Conservation (phyloP, 2,797 vertebrate species). For the Sebastolobus alascanus region DNA sequence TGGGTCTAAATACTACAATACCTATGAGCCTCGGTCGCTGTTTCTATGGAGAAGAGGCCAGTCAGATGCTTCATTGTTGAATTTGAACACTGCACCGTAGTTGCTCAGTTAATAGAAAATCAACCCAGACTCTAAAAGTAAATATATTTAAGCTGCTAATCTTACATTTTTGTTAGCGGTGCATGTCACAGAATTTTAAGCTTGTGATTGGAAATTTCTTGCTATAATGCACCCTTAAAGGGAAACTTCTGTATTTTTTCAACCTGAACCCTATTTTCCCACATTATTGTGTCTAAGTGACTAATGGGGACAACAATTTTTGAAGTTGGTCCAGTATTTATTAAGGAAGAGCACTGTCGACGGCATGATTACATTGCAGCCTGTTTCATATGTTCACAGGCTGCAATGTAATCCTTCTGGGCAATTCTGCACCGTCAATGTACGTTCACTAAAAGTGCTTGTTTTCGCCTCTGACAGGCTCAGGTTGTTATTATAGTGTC, state of each 20-base stretch:
- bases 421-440: too few species aligned
- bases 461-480: background rate
- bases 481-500: too few species aligned
- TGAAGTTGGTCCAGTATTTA: background rate
- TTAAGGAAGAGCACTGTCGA: too few species aligned
- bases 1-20: background rate
- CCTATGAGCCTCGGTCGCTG: background rate
- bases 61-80: background rate
- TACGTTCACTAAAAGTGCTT: too few species aligned
- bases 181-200: background rate
- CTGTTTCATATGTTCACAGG: too few species aligned
- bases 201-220: background rate
- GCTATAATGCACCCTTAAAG: background rate
- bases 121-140: background rate
- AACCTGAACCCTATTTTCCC: background rate
- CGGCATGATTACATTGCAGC: too few species aligned
- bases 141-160: background rate
- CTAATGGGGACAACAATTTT: too few species aligned
- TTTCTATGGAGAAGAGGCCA: background rate
- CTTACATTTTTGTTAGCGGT: background rate
- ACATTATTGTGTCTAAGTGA: background rate
- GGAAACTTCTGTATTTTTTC: background rate
- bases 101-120: background rate
- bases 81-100: background rate
- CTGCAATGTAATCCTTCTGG: too few species aligned